Conservation (phyloP, 2,113 vertebrate species). For the Steatornis caripensis region DNA sequence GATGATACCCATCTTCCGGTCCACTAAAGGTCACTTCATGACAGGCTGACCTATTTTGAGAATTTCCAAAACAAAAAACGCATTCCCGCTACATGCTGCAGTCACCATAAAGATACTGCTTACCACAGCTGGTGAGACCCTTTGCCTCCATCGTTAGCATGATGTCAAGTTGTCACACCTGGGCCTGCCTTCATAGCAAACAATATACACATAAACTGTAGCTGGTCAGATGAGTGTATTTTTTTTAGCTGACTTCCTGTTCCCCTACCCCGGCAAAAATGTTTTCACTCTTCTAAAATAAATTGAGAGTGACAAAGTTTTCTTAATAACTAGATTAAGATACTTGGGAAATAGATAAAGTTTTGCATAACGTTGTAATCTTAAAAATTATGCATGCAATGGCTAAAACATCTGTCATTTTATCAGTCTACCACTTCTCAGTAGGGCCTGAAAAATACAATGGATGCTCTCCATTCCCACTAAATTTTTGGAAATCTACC, state of each 20-base stretch:
- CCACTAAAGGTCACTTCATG: conserved; percentile 4
- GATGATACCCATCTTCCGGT: conserved; percentile 34
- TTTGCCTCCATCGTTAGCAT: not conserved
- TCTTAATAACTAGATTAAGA: not conserved
- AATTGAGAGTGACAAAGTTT: not conserved
- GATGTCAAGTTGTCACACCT: not conserved
- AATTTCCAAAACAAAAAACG: not conserved
- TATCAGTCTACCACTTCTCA: not conserved
- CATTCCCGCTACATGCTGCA: not conserved
- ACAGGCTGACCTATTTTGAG: not conserved
- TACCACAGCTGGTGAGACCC: not conserved
- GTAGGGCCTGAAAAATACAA: not conserved
- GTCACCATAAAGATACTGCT: not conserved
- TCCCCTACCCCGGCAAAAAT: not conserved
- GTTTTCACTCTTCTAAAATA: not conserved
- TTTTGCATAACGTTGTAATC: not conserved
- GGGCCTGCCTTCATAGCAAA: not conserved
- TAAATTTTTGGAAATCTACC: not conserved
- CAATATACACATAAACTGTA: not conserved
- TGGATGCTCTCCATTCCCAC: not conserved
- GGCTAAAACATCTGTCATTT: not conserved
- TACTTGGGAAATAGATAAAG: not conserved
- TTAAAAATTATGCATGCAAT: not conserved
- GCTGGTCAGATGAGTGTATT: not conserved
- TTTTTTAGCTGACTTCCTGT: not conserved